Percentiles rank a stretch among this genome's conserved stretches.
These are phyloP conservation scores for Rhinatrema bivittatum DNA, from an alignment of 2,797 vertebrate species.

Conservation along the genomic window DNA sequence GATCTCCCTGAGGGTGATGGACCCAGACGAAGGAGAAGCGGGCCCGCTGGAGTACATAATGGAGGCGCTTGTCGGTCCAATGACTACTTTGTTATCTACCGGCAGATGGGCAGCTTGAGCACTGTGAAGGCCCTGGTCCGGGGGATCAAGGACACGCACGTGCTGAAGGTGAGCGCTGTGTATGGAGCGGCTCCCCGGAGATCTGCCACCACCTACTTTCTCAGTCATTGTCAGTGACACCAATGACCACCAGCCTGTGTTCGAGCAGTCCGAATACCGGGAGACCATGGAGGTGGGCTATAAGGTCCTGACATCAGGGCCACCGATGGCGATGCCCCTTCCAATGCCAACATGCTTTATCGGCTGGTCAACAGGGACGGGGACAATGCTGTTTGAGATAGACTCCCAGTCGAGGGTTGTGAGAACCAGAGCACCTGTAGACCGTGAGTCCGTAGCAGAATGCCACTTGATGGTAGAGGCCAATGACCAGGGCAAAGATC, in stretches of 20 bases:
- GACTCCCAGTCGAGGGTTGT: conserved; percentile 82
- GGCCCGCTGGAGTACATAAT: conserved; percentile 82
- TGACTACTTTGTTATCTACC: conserved; percentile 77
- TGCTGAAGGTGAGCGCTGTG: conserved; percentile 79
- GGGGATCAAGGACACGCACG: conserved; percentile 88
- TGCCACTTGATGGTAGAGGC: conserved; percentile 90
- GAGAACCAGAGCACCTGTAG: conserved; percentile 71
- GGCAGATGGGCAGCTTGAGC: conserved; percentile 70
- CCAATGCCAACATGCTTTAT: conserved; percentile 93
- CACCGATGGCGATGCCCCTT: conserved; percentile 84
- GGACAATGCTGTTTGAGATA: conserved; percentile 75
- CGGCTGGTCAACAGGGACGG: conserved; percentile 70
- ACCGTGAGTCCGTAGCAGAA: conserved; percentile 73
- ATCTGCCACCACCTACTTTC: conserved; percentile 70
- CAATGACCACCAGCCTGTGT: conserved; percentile 85
- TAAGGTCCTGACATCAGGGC: conserved; percentile 89
- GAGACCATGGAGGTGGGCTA: conserved; percentile 85
- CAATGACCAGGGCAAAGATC: conserved; percentile 89
- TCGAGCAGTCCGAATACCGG: conserved; percentile 84
- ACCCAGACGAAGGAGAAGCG: conserved; percentile 82
- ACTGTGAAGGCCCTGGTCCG: conserved; percentile 78
- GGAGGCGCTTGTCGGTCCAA: conserved; percentile 82
- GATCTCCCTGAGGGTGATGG: conserved; percentile 81
- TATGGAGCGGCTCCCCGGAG: conserved; percentile 74
- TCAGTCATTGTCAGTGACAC: conserved; percentile 91